Evolutionary conservation across 2,888 invertebrate genomes (phyloP).

Genomic region (Cantharis rufa): DNA sequence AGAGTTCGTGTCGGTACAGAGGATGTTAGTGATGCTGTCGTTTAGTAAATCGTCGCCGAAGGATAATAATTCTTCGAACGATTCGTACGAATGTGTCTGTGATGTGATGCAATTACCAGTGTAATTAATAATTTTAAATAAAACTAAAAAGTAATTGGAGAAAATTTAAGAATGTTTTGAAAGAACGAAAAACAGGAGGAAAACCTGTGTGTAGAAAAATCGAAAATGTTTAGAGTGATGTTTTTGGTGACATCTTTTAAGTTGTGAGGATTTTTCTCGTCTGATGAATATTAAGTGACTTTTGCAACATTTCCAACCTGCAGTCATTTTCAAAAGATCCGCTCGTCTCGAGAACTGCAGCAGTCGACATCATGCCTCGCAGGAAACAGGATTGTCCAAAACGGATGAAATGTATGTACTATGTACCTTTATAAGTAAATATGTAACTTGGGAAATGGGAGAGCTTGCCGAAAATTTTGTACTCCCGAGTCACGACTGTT

Average conservation of each 20-base stretch:
- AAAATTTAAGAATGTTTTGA: background rate
- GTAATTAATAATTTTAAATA: background rate
- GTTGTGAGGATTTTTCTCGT: background rate
- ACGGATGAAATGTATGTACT: conserved; percentile 60
- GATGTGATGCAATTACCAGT: conserved; percentile 15
- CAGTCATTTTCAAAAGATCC: conserved; percentile 18
- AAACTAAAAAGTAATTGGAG: background rate
- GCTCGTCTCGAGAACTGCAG: conserved; percentile 30
- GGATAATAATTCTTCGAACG: conserved; percentile 6
- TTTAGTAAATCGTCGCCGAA: conserved; percentile 18
- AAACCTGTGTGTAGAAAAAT: conserved; percentile 1
- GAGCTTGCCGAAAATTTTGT: background rate
- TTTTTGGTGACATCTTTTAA: conserved; percentile 7
- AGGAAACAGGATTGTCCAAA: conserved; percentile 60
- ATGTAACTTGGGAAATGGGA: background rate
- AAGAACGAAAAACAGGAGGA: background rate
- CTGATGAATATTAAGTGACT: conserved; percentile 17
- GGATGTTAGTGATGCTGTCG: conserved; percentile 46
- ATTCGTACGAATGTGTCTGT: conserved; percentile 13
- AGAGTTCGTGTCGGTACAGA: conserved; percentile 50
- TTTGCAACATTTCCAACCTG: conserved; percentile 27
- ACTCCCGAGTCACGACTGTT: background rate
- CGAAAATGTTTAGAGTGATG: conserved; percentile 7
- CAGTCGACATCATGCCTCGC: conserved; percentile 54
- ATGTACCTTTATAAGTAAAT: background rate